Percentiles rank a stretch among this genome's conserved stretches.
These are phyloP conservation scores for Globodera rostochiensis DNA, from an alignment of 1,140 invertebrate genomes.

Conservation along the genomic window DNA sequence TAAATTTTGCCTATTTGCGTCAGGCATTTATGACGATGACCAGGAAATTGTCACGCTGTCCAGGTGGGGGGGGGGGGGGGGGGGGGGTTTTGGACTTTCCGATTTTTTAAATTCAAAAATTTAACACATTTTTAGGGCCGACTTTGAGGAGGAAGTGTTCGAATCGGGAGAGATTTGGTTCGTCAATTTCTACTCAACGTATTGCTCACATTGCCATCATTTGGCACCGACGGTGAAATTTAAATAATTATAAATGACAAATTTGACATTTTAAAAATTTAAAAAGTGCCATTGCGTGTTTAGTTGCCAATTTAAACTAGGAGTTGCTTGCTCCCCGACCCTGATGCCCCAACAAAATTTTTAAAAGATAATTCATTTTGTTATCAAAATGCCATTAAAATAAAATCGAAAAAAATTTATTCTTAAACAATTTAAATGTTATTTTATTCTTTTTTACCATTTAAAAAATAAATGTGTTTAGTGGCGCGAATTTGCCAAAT, in stretches of 20 bases:
- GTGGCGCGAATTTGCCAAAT: constrained; percentile 78
- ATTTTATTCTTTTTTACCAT: constrained; percentile 5
- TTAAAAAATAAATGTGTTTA: constrained; percentile 59
- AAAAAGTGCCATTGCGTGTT: too few relatives aligned
- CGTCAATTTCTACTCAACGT: constrained; percentile 83
- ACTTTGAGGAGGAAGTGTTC: constrained; percentile 74
- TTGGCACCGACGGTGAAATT: constrained; percentile 71
- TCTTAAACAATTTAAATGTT: constrained; percentile 5
- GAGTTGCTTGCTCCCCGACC: too few relatives aligned
- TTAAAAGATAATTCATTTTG: too few relatives aligned
- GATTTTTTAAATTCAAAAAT: neutral
- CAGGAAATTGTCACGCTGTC: constrained; percentile 77
- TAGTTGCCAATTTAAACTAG: too few relatives aligned
- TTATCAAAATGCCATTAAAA: neutral
- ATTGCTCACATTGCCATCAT: constrained; percentile 81
- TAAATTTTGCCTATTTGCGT: neutral
- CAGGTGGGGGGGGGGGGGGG: neutral
- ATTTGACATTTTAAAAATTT: too few relatives aligned
- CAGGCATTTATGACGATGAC: constrained; percentile 81
- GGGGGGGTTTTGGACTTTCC: constrained; percentile 54
- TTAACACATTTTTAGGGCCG: constrained; percentile 66
- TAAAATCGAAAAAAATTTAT: constrained; percentile 20
- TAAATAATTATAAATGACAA: neutral
- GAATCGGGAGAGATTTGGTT: constrained; percentile 76
- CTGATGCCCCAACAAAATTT: too few relatives aligned